Conservation (phyloP, 92 coral and sea anemone species). For the Bergia puertoricense region DNA sequence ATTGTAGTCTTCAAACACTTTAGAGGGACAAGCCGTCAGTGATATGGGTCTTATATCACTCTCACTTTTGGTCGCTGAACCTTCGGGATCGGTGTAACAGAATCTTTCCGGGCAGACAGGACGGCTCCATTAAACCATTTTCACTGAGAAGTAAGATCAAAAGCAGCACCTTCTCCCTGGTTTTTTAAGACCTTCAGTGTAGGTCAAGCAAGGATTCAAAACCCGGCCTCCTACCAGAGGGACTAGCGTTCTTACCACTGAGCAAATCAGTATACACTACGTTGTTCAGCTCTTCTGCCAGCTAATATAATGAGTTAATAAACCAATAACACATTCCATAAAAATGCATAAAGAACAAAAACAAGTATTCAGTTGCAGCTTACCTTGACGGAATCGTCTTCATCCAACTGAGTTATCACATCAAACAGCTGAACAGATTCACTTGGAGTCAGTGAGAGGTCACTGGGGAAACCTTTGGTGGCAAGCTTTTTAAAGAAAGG, state of each 20-base stretch:
- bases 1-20: too few relatives aligned
- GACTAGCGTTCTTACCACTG: not conserved
- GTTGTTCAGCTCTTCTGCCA: not conserved
- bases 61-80: too few relatives aligned
- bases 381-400: slow-evolving; percentile 57
- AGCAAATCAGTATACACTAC: not conserved
- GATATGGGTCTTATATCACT: too few relatives aligned
- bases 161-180: not conserved
- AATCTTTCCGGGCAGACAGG: too few relatives aligned
- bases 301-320: too few relatives aligned
- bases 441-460: slow-evolving; percentile 67
- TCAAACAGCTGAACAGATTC: slow-evolving; percentile 68
- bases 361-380: not conserved
- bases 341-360: too few relatives aligned
- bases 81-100: too few relatives aligned
- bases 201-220: not conserved
- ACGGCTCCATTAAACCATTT: not conserved
- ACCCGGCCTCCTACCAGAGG: not conserved
- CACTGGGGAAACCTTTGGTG: slow-evolving; percentile 69
- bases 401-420: slow-evolving; percentile 49
- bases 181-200: too few relatives aligned
- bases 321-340: not conserved
- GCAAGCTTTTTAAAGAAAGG: slow-evolving; percentile 35
- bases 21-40: too few relatives aligned
- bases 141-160: not conserved